Percentiles rank a stretch among this genome's conserved stretches.
These are phyloP conservation scores for Bombus superbus DNA, from an alignment of 1,140 invertebrate genomes.

Conservation along the genomic window DNA sequence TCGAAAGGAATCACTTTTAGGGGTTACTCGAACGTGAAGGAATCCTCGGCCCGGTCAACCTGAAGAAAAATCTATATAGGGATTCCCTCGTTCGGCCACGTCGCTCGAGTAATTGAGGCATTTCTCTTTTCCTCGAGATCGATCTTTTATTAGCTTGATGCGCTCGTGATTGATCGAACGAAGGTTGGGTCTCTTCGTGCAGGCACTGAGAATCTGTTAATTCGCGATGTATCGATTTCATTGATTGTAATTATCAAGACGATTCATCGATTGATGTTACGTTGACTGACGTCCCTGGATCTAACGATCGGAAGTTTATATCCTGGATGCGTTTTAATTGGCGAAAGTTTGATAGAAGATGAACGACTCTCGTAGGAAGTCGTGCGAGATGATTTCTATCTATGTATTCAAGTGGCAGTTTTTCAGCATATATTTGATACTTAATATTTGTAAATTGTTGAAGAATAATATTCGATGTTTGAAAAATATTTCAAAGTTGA, in stretches of 20 bases:
- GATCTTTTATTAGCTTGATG: constrained; percentile 2
- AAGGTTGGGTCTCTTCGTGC: neutral
- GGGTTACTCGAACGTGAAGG: constrained; percentile 7
- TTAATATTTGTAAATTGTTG: neutral
- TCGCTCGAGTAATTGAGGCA: constrained; percentile 14
- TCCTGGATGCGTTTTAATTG: neutral
- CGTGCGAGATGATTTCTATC: neutral
- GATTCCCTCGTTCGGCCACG: neutral
- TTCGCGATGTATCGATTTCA: neutral
- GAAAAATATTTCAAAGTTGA: neutral
- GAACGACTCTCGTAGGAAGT: neutral
- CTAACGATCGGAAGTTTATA: neutral
- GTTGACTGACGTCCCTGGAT: neutral
- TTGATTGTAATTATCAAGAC: neutral
- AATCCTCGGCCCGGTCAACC: constrained; percentile 14
- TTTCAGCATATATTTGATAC: too few relatives aligned
- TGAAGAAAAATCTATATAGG: constrained; percentile 39
- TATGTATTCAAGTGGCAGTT: neutral
- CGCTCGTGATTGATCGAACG: constrained; percentile 30
- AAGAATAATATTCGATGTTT: neutral
- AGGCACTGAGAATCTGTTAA: neutral
- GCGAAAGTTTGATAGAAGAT: neutral
- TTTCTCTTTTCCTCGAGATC: neutral
- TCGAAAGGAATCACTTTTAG: constrained; percentile 33
- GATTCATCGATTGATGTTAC: neutral